These are phyloP conservation scores for Pseudococcus longispinus DNA, from an alignment of 2,888 invertebrate species.

Conservation along the genomic window DNA sequence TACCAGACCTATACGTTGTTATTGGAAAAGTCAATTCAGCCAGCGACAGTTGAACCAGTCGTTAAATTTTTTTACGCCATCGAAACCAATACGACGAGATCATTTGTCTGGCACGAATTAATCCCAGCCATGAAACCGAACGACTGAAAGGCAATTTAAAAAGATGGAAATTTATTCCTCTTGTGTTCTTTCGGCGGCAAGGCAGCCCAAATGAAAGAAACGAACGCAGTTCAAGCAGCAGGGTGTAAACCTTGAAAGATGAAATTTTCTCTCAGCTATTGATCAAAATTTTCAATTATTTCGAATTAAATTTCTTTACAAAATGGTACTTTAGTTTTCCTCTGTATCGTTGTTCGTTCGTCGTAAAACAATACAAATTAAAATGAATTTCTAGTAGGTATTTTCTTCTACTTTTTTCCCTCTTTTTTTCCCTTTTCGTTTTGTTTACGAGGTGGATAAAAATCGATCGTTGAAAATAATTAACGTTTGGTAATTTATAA, in stretches of 20 bases:
- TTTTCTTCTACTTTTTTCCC: not conserved
- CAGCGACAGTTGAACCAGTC: not conserved
- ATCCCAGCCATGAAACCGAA: not conserved
- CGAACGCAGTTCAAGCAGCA: not conserved
- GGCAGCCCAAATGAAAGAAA: not conserved
- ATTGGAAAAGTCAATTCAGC: not conserved
- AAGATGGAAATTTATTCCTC: not conserved
- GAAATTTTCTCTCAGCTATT: not conserved
- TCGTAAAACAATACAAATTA: not conserved
- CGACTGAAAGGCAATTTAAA: not conserved
- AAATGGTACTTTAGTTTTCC: not conserved
- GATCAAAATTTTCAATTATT: slow-evolving; percentile 26
- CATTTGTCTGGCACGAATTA: not conserved
- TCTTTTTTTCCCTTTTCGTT: not conserved
- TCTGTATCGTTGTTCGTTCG: not conserved
- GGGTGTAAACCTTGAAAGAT: not conserved
- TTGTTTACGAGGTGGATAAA: not conserved
- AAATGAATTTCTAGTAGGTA: not conserved
- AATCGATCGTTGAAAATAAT: not conserved
- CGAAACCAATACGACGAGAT: not conserved
- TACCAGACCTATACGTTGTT: not conserved
- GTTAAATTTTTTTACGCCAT: not conserved
- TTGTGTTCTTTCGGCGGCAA: not conserved
- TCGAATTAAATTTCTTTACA: not conserved
- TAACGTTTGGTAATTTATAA: slow-evolving; percentile 6